Evolutionary conservation across 1,140 invertebrate species (phyloP).

Genomic region (Aphelenchoides besseyi): DNA sequence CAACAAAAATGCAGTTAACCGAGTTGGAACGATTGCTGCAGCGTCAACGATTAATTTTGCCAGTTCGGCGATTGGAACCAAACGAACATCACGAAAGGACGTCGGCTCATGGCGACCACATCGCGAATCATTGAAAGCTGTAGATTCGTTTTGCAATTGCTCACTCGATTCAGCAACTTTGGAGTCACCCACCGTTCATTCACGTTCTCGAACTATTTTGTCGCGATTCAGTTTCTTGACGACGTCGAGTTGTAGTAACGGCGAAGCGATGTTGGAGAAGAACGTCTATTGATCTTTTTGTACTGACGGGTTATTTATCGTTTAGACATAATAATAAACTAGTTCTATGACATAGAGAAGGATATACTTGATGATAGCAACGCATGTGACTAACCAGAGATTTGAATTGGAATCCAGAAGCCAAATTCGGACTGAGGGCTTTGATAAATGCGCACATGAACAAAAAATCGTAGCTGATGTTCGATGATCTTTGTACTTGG

Average conservation of each 20-base stretch:
- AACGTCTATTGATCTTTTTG: too few relatives aligned
- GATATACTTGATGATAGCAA: too few relatives aligned
- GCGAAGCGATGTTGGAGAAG: too few relatives aligned
- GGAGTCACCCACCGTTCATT: slow-evolving; percentile 14
- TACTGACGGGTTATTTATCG: too few relatives aligned
- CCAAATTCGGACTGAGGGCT: too few relatives aligned
- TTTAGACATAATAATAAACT: too few relatives aligned
- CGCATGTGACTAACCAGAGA: too few relatives aligned
- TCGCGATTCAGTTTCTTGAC: slow-evolving; percentile 16
- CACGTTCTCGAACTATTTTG: neutral
- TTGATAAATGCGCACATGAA: too few relatives aligned
- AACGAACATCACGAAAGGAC: neutral
- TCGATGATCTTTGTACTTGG: too few relatives aligned
- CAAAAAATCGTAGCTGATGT: too few relatives aligned
- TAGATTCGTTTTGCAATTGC: slow-evolving; percentile 10
- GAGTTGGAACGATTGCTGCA: neutral
- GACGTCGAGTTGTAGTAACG: neutral
- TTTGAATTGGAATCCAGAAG: too few relatives aligned
- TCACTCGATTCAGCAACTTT: slow-evolving; percentile 1
- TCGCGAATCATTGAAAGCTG: slow-evolving; percentile 6
- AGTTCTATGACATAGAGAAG: too few relatives aligned
- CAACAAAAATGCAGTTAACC: neutral
- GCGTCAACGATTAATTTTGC: neutral
- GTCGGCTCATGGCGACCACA: neutral
- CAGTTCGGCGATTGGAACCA: neutral